Percentiles rank a stretch among this genome's conserved stretches.
Evolutionary conservation across 2,888 invertebrate species (phyloP).

Genomic region (Campopleginae sp.): DNA sequence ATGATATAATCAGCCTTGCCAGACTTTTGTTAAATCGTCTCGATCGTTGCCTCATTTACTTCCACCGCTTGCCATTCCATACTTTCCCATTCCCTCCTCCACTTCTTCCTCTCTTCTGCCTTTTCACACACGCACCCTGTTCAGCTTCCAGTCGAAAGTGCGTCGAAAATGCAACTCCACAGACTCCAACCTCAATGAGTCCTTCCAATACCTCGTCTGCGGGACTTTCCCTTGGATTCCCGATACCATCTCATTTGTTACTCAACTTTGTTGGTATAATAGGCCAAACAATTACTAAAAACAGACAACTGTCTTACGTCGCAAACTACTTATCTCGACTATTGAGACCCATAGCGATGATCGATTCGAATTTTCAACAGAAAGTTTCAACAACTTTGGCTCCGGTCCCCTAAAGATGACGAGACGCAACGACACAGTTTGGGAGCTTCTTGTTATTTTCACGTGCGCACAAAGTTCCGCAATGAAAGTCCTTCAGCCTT

Average conservation of each 20-base stretch:
- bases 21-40: not conserved
- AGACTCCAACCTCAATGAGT: not conserved
- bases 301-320: conserved; percentile 17
- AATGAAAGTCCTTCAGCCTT: not conserved
- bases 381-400: conserved; percentile 33
- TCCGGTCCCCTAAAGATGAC: not conserved
- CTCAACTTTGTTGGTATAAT: not conserved
- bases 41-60: conserved; percentile 12
- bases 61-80: not conserved
- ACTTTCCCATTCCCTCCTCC: too few relatives aligned
- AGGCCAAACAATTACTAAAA: conserved; percentile 5
- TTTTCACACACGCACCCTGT: not conserved
- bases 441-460: conserved; percentile 11
- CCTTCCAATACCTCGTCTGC: not conserved
- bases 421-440: not conserved
- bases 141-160: not conserved
- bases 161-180: not conserved
- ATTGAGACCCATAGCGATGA: conserved; percentile 31
- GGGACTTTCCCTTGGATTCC: not conserved
- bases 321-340: conserved; percentile 15
- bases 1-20: not conserved
- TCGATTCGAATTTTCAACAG: conserved; percentile 21
- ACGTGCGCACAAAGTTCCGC: not conserved
- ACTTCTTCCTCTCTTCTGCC: not conserved
- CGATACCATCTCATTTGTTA: conserved; percentile 3